Evolutionary conservation across 2,888 invertebrate species (phyloP).

Genomic region (Nomada ruficornis): DNA sequence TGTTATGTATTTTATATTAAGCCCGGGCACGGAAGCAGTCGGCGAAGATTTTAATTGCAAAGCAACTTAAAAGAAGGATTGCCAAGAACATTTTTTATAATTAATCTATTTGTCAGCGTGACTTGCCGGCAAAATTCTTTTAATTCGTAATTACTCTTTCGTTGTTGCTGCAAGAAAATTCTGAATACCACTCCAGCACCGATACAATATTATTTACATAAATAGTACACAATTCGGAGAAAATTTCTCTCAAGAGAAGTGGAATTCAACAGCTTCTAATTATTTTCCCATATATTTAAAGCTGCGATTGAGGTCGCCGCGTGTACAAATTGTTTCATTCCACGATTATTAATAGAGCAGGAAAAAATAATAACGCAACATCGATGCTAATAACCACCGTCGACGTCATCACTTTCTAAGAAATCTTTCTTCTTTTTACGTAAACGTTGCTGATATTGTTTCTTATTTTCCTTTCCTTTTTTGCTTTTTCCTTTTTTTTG

Average conservation of each 20-base stretch:
- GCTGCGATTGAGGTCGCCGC: neutral
- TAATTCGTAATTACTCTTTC: conserved; percentile 3
- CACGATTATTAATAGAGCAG: conserved; percentile 36
- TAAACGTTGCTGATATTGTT: no score
- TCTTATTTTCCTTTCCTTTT: neutral
- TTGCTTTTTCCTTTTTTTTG: neutral
- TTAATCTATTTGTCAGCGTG: neutral
- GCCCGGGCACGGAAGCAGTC: neutral
- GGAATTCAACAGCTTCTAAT: conserved; percentile 2
- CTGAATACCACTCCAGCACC: neutral
- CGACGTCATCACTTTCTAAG: conserved; percentile 19
- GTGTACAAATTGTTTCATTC: conserved; percentile 18
- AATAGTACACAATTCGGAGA: neutral
- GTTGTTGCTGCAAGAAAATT: neutral
- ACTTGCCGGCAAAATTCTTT: neutral
- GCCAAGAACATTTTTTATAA: neutral
- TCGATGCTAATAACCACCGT: conserved; percentile 6
- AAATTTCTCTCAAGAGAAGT: conserved; percentile 21
- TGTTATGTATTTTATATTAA: conserved; percentile 18
- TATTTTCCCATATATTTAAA: conserved; percentile 3
- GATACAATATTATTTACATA: neutral
- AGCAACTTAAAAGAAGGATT: neutral
- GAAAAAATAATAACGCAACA: conserved; percentile 16
- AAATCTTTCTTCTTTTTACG: neutral
- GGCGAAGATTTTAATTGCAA: conserved; percentile 27